Evolutionary conservation across 2,888 invertebrate species (phyloP), one percentile per base, ranked within the genome.

Genomic region (Megamerina dolium): DNA sequence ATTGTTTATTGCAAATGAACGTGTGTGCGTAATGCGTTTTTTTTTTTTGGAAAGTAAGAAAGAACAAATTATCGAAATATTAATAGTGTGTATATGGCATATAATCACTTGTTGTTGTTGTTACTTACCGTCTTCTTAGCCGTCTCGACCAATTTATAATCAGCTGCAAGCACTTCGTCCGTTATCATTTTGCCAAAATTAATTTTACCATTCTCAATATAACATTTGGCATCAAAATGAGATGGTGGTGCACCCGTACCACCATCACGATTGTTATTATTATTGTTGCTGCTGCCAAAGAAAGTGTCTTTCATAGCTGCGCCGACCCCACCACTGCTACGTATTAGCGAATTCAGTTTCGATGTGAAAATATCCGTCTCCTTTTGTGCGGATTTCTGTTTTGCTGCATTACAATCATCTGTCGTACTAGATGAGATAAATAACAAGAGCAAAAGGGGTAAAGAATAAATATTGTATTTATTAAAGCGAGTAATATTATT

Each of bases 151-250:
- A 94, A 73, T 48, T 85, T 75, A 57, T 83, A 77, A 64, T 94
- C 94, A 2, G 88, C 87, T 34, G 86, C 82, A 45, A 93, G 67
- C 27, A 93, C 86, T 74, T 92, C 91, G 71, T 92, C 90, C 5
- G 86, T 87, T 47, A 93, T 73, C 42, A 92, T 74, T 67, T 83
- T 83, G 6, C 85, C 85, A 70, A 82, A 89, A 68, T 89, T 85
- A 35, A 90, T 83, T 64, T 78, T 83, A 8, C 85, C 82, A 55
- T 79, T 80, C 54, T 84, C 84, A 46, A 88, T 74, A 60, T 89
- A 89, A 60, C 76, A 81, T 41, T 80, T 53, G 68, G 76, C 63
- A 37, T 71, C 69, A 31, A 61, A 65, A 38, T 52, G 63, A 4
- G 61, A 61, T 5, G 72, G 69, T 18, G 63, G 52, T 37, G 50